Percentiles rank a stretch among this genome's conserved stretches.
phyloP scores from a whole-genome alignment of 2,113 vertebrate genomes.

The Poeciliopsis prolifica region DNA sequence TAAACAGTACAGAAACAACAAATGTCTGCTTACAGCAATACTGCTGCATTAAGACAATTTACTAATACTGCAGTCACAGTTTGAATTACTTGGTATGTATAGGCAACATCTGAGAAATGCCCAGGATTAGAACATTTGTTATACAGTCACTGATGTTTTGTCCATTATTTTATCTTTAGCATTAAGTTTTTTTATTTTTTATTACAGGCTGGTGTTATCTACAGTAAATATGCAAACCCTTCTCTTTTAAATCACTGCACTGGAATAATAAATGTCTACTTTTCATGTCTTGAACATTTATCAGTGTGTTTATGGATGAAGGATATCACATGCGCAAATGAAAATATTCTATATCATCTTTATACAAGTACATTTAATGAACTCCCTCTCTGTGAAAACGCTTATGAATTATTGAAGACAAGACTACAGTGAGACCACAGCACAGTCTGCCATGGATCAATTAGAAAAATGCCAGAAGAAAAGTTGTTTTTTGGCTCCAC shows the following conservation, averaged over 20 bases:
- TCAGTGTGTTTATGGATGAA: slow-evolving; percentile 16
- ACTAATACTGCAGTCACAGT: neutral
- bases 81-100: neutral
- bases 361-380: slow-evolving; percentile 24
- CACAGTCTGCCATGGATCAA: slow-evolving; percentile 60
- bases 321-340: slow-evolving; percentile 13
- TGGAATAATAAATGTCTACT: neutral
- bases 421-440: slow-evolving; percentile 42
- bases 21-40: neutral
- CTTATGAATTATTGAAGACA: slow-evolving; percentile 69
- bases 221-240: neutral
- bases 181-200: neutral
- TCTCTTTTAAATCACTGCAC: neutral
- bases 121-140: neutral
- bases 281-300: slow-evolving; percentile 5
- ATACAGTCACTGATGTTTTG: neutral
- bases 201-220: neutral
- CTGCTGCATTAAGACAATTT: neutral
- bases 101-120: neutral
- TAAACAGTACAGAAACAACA: neutral
- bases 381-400: slow-evolving; percentile 17
- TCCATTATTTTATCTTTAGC: too few relatives aligned
- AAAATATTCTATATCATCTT: slow-evolving; percentile 25
- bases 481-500: slow-evolving; percentile 51
- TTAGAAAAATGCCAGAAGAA: slow-evolving; percentile 71